Base-by-base conservation (phyloP, 2,888 invertebrate genomes). In the Amphiduros pacificus region DNA sequence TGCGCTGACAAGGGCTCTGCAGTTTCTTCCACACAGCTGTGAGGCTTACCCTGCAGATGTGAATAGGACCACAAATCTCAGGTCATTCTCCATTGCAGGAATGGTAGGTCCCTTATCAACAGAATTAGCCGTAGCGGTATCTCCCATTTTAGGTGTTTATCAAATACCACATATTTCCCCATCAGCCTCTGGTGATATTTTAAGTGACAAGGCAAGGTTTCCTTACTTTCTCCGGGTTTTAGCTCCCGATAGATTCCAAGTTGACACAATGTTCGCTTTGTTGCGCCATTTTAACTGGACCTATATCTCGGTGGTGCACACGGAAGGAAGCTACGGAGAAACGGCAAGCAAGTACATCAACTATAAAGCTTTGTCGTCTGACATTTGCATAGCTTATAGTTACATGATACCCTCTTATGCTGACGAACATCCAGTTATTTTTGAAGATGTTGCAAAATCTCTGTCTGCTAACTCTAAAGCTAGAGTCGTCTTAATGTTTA, bases 151-250 rank as follows among this genome's bases (percentile, higher is more conserved):
- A 1, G 29, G 51, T 2, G 22, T 57, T 1, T 57, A 27, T 27
- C 11, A 57, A 26, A 56, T 61, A 17, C 61, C 61, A 22, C 11
- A 41, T 17, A 20, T 61, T 14, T 24, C 56, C 2, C 32, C 55
- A 9, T 40, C 14, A 22, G 51, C 61, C n/a, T 57, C 61, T 2
- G 51, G 51, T 28, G 61, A 61, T 29, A 52, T 57, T 5, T 31
- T 61, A 22, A 51, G 51, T n/a, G 56, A 61, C 52, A 50, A 61
- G 52, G 5, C 50, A n/a, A 27, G 51, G 3, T 61, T 40, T 24
- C 40, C 36, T 1, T 61, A 51, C 48, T 61, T 61, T 36, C 14
- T 50, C 5, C 6, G 61, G 20, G 40, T 61, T 4, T 50, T 57
- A 11, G 54, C 61, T 6, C 56, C 61, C 9, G 61, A 61, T 22